These are phyloP conservation scores for Magallana nippona DNA, from an alignment of 2,888 invertebrate genomes.

Conservation along the genomic window DNA sequence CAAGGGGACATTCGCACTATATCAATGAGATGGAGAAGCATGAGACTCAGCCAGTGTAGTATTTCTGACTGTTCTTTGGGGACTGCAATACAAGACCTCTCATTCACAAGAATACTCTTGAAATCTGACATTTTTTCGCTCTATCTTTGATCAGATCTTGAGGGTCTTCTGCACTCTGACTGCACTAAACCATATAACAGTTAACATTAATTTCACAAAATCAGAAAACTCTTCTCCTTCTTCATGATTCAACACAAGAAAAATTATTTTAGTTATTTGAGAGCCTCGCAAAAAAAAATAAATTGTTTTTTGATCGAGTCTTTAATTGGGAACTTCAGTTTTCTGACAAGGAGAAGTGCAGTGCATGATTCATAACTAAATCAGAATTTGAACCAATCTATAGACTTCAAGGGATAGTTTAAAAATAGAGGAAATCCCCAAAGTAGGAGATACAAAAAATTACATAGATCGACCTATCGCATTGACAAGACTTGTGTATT, in stretches of 20 bases:
- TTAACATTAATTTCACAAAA: not conserved
- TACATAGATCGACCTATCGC: not conserved
- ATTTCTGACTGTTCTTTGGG: not conserved
- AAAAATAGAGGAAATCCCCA: not conserved
- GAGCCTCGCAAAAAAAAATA: not conserved
- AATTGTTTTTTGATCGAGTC: not conserved
- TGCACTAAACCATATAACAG: not conserved
- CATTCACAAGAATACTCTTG: constrained; percentile 9
- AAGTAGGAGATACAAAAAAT: not conserved
- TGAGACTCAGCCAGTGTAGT: not conserved
- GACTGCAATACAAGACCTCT: constrained; percentile 12
- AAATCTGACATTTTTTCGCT: not conserved
- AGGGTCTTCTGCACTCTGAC: constrained; percentile 1
- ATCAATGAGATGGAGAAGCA: too few species aligned
- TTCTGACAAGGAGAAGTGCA: constrained; percentile 1
- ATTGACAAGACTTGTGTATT: constrained; percentile 14
- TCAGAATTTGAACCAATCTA: not conserved
- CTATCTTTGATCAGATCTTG: constrained; percentile 20
- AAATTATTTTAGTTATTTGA: constrained; percentile 12
- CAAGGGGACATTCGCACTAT: not conserved
- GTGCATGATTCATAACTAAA: constrained; percentile 27
- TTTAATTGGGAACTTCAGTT: constrained; percentile 10
- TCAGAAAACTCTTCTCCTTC: not conserved
- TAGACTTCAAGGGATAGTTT: not conserved
- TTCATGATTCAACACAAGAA: not conserved